Evolutionary conservation across 1,140 invertebrate species (phyloP).

Genomic region (Drosophila dunni): DNA sequence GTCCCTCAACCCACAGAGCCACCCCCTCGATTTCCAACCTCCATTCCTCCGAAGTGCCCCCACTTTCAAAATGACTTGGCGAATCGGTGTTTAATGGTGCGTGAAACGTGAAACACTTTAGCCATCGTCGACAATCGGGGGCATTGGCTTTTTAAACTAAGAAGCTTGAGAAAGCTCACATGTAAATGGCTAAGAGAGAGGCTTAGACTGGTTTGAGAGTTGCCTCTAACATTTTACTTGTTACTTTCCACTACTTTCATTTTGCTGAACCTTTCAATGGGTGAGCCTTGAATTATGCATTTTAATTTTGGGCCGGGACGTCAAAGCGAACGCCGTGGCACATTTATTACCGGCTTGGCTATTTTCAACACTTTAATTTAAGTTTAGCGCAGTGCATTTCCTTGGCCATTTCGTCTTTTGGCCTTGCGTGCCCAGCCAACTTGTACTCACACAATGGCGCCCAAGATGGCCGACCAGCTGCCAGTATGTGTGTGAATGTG

Average conservation of each 20-base stretch:
- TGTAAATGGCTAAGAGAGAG: constrained; percentile 60
- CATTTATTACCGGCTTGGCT: constrained; percentile 75
- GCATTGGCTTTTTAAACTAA: constrained; percentile 55
- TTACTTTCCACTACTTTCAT: neutral
- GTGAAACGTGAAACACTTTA: constrained; percentile 82
- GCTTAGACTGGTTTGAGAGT: constrained; percentile 39
- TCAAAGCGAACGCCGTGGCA: constrained; percentile 67
- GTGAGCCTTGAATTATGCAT: constrained; percentile 76
- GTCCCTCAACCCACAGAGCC: constrained; percentile 33
- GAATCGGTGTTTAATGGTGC: constrained; percentile 79
- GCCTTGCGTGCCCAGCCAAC: constrained; percentile 14
- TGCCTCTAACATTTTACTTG: constrained; percentile 34
- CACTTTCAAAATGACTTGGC: constrained; percentile 70
- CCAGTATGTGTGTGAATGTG: constrained; percentile 17
- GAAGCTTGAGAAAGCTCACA: constrained; percentile 53
- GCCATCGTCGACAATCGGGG: constrained; percentile 23
- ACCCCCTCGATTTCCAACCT: too few species aligned
- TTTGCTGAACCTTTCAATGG: constrained; percentile 16
- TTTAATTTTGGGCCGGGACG: constrained; percentile 70
- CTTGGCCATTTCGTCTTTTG: constrained; percentile 31
- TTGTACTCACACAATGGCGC: constrained; percentile 34
- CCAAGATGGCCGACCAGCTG: constrained; percentile 46
- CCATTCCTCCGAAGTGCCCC: neutral
- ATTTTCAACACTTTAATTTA: constrained; percentile 78
- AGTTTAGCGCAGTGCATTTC: constrained; percentile 54